Evolutionary conservation across 2,113 vertebrate genomes (phyloP).

Genomic region (Cettia cetti): DNA sequence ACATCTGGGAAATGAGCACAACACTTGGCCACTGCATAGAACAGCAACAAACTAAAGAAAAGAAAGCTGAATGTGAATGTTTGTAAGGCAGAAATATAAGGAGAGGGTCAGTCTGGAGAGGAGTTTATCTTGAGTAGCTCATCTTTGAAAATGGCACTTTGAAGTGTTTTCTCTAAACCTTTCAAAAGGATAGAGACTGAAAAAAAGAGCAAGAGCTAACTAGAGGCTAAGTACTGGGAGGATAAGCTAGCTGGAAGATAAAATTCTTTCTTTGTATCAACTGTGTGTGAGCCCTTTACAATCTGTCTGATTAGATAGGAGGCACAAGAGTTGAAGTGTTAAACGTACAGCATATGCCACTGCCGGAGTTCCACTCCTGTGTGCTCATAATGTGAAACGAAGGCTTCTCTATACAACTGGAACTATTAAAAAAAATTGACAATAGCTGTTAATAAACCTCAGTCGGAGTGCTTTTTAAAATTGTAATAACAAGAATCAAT

Average conservation of each 20-base stretch:
- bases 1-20: neutral
- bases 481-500: neutral
- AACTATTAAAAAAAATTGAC: neutral
- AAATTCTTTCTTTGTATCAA: neutral
- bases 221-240: slow-evolving; percentile 14
- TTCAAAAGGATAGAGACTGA: slow-evolving; percentile 23
- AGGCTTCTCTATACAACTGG: neutral
- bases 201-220: slow-evolving; percentile 21
- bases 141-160: slow-evolving; percentile 50
- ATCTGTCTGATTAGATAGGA: neutral
- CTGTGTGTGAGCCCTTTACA: slow-evolving; percentile 5
- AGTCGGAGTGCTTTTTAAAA: neutral
- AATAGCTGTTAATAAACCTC: neutral
- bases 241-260: slow-evolving; percentile 41
- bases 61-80: neutral
- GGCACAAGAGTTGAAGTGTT: neutral
- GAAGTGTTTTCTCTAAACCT: slow-evolving; percentile 48
- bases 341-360: neutral
- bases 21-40: neutral
- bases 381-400: neutral
- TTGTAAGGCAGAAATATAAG: neutral
- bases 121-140: slow-evolving; percentile 32
- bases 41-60: neutral
- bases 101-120: neutral
- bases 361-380: neutral